Evolutionary conservation across 2,797 vertebrate species (phyloP).

Genomic region (Buceros bicornis): DNA sequence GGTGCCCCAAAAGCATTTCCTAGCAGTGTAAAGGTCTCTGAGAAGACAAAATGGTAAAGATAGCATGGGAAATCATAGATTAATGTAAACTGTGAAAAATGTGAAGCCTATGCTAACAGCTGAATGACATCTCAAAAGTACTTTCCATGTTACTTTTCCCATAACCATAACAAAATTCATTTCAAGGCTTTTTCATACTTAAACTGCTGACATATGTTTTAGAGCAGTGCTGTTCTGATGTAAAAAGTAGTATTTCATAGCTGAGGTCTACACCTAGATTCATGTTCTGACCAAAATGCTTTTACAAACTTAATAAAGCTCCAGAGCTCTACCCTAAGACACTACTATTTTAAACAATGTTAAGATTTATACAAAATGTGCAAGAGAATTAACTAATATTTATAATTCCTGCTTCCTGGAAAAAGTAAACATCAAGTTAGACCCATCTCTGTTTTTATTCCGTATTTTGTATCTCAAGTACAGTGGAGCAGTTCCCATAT

Average conservation of each 20-base stretch:
- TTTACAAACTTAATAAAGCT: background rate
- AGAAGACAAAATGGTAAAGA: background rate
- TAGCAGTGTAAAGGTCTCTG: constrained; percentile 87
- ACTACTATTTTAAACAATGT: background rate
- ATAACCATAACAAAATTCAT: background rate
- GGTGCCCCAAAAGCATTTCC: constrained; percentile 88
- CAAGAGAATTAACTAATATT: background rate
- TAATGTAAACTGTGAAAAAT: background rate
- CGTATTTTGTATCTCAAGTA: background rate
- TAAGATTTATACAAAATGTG: background rate
- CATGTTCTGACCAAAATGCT: background rate
- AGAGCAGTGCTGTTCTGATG: background rate
- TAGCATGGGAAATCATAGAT: background rate
- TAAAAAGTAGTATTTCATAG: background rate
- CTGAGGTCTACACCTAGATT: background rate
- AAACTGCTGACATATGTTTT: background rate
- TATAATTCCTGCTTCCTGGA: background rate
- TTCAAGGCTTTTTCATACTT: background rate
- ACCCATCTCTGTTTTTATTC: background rate
- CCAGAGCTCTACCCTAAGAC: background rate
- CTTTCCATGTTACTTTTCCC: background rate
- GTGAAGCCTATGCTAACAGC: background rate
- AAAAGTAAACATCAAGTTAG: background rate
- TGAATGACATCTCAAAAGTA: background rate
- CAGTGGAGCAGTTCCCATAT: background rate